These are phyloP conservation scores for Merops nubicus DNA, from an alignment of 2,113 vertebrate genomes.

Conservation along the genomic window DNA sequence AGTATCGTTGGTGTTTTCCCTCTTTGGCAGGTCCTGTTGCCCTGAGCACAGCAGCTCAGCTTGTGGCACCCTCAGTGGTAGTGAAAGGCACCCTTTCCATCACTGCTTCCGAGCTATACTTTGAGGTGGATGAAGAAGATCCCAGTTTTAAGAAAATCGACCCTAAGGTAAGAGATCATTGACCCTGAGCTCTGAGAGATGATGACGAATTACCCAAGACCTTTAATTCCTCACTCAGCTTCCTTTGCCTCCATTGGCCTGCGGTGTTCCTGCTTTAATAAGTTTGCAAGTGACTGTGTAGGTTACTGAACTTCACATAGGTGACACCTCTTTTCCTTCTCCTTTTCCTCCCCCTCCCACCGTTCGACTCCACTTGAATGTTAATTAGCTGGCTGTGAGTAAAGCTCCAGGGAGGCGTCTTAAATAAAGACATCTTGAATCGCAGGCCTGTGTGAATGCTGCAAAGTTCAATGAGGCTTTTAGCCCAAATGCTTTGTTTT, in stretches of 20 bases:
- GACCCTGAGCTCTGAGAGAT: conserved; percentile 49
- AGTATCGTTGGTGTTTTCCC: conserved; percentile 14
- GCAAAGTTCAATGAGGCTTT: conserved; percentile 44
- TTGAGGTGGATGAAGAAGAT: conserved; percentile 98
- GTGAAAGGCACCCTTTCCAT: conserved; percentile 94
- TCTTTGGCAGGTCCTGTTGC: conserved; percentile 88
- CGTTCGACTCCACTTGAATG: conserved; percentile 57
- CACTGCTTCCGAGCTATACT: conserved; percentile 94
- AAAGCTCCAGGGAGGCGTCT: conserved; percentile 53
- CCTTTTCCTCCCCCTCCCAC: conserved; percentile 12
- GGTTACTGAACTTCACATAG: conserved; percentile 47
- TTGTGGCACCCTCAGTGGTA: conserved; percentile 89
- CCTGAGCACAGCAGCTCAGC: conserved; percentile 89
- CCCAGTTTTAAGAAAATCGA: conserved; percentile 93
- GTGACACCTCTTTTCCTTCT: conserved; percentile 40
- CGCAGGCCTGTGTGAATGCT: conserved; percentile 30
- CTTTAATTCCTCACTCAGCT: conserved; percentile 63
- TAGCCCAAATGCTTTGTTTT: conserved; percentile 47
- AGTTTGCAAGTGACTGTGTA: conserved; percentile 31
- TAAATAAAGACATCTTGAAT: conserved; percentile 69
- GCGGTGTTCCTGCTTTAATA: neutral
- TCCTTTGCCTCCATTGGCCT: neutral
- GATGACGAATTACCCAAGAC: conserved; percentile 56
- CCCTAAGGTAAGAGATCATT: conserved; percentile 89
- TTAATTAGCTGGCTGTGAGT: conserved; percentile 69